Evolutionary conservation across 2,797 vertebrate species (phyloP).

Genomic region (Knipowitschia caucasica): DNA sequence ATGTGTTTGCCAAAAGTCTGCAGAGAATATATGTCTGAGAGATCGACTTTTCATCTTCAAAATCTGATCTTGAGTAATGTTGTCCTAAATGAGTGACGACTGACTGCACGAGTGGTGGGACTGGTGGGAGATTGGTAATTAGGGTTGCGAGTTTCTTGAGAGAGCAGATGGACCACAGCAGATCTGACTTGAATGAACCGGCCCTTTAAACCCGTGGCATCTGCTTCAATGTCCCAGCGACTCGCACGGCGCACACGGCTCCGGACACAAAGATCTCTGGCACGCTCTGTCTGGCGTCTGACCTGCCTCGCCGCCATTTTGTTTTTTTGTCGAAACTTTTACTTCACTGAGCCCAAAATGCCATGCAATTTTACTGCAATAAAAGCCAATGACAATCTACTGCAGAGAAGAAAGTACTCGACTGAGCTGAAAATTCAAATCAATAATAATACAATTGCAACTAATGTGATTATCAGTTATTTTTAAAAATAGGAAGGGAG

Average conservation of each 20-base stretch:
- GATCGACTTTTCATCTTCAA: not conserved
- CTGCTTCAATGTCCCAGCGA: constrained; percentile 51
- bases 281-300: constrained; percentile 25
- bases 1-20: not conserved
- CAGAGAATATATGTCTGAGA: constrained; percentile 3
- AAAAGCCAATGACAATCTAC: no score
- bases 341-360: constrained; percentile 17
- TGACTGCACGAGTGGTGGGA: constrained; percentile 34
- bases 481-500: no score
- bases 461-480: no score
- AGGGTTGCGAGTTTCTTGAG: constrained; percentile 36
- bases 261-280: constrained; percentile 28
- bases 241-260: constrained; percentile 39
- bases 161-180: constrained; percentile 62
- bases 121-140: constrained; percentile 52
- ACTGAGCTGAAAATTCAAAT: no score
- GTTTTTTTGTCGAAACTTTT: constrained; percentile 41
- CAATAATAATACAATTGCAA: no score
- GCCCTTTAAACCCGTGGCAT: constrained; percentile 58
- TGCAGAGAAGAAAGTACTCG: no score
- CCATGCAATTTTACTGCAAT: no score
- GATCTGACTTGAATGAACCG: constrained; percentile 56
- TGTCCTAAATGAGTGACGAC: constrained; percentile 37
- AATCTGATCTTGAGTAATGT: constrained; percentile 15
- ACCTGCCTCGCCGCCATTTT: constrained; percentile 44